Evolutionary conservation across 2,113 vertebrate species (phyloP).

Genomic region (Desmodus rotundus): DNA sequence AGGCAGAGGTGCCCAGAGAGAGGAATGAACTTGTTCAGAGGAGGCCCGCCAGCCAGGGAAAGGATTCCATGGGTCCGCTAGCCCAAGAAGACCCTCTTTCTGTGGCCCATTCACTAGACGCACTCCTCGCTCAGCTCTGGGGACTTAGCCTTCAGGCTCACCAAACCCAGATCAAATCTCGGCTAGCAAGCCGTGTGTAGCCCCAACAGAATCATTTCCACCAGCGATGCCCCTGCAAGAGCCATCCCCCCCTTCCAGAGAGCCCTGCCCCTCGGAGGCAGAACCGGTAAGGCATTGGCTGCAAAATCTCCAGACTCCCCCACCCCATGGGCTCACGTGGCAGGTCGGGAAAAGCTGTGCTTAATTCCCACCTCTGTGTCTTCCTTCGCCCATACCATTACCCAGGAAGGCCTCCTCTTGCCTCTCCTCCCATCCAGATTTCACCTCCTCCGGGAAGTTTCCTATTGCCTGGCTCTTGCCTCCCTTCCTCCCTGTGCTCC

Average conservation of each 20-base stretch:
- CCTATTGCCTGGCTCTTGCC: not conserved
- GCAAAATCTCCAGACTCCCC: not conserved
- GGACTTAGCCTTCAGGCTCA: not conserved
- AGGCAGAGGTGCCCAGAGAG: not conserved
- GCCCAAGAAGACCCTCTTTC: not conserved
- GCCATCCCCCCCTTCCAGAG: not conserved
- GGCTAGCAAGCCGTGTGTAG: not conserved
- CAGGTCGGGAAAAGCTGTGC: not conserved
- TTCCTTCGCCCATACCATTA: not conserved
- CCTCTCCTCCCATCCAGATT: not conserved
- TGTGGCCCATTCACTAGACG: not conserved
- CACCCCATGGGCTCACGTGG: not conserved
- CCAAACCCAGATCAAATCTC: not conserved
- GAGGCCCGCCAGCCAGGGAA: not conserved
- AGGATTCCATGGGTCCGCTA: not conserved
- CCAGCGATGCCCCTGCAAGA: not conserved
- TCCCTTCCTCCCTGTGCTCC: not conserved
- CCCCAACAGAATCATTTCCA: conserved; percentile 6
- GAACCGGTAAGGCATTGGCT: not conserved
- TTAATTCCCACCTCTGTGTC: not conserved
- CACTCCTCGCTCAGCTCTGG: not conserved
- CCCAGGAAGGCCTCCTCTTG: not conserved
- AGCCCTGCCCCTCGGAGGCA: not conserved
- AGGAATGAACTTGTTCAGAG: not conserved
- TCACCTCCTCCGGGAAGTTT: not conserved